Conservation (phyloP, 2,888 invertebrate species). For the Xestia sexstrigata region DNA sequence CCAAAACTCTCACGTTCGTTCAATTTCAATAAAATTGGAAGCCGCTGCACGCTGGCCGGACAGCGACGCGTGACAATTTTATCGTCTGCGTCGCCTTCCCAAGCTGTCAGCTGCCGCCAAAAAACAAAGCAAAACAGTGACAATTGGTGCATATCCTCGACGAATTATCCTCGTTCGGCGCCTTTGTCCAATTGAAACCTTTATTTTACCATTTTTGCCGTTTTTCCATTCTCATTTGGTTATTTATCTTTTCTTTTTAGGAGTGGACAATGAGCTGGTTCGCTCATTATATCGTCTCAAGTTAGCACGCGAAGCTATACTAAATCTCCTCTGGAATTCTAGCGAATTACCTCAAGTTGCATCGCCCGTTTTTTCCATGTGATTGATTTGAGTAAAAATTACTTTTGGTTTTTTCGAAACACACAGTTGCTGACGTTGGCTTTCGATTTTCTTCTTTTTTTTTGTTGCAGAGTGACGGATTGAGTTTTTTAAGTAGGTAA, state of each 20-base stretch:
- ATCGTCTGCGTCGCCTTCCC: slow-evolving; percentile 74
- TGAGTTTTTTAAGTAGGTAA: slow-evolving; percentile 50
- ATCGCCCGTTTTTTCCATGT: slow-evolving; percentile 85
- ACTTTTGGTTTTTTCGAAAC: slow-evolving; percentile 83
- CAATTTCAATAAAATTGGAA: slow-evolving; percentile 69
- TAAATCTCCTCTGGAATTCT: slow-evolving; percentile 90
- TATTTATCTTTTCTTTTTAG: slow-evolving; percentile 89
- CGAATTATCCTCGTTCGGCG: slow-evolving; percentile 90
- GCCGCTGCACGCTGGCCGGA: slow-evolving; percentile 25
- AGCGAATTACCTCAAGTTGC: slow-evolving; percentile 88
- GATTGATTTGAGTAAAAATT: slow-evolving; percentile 90
- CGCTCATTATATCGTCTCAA: slow-evolving; percentile 87
- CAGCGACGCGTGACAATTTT: slow-evolving; percentile 81
- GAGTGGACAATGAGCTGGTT: slow-evolving; percentile 78
- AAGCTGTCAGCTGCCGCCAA: slow-evolving; percentile 78
- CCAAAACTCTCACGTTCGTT: slow-evolving; percentile 56
- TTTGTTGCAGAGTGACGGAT: slow-evolving; percentile 50
- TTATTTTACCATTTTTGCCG: slow-evolving; percentile 89
- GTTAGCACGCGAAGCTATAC: slow-evolving; percentile 86
- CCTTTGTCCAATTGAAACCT: slow-evolving; percentile 90
- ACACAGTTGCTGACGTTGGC: slow-evolving; percentile 52
- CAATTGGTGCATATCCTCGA: slow-evolving; percentile 90
- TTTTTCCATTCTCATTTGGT: slow-evolving; percentile 90
- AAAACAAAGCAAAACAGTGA: slow-evolving; percentile 88
- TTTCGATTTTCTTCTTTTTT: slow-evolving; percentile 51